Evolutionary conservation across 2,113 vertebrate genomes (phyloP).

Genomic region (Aythya baeri): DNA sequence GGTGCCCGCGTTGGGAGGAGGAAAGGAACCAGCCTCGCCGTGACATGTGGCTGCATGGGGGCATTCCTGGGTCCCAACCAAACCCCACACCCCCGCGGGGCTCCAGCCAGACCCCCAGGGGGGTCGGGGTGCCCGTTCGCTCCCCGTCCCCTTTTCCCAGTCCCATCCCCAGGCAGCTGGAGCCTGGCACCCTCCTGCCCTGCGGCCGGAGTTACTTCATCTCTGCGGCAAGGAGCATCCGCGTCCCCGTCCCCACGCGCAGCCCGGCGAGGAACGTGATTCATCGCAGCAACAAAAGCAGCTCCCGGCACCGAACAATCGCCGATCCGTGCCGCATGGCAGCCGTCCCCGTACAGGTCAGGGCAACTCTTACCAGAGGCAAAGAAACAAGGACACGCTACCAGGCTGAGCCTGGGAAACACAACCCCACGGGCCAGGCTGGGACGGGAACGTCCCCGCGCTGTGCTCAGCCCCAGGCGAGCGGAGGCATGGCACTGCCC

Average conservation of each 20-base stretch:
- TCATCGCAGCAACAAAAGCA: slow-evolving; percentile 1
- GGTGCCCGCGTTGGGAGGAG: fast-evolving
- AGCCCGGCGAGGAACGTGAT: background rate
- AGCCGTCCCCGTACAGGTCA: background rate
- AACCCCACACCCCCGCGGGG: background rate
- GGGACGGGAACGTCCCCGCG: fast-evolving
- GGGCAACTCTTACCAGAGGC: background rate
- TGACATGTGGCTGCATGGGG: background rate
- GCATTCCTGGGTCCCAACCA: background rate
- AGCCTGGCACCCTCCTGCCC: fast-evolving
- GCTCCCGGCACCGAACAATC: background rate
- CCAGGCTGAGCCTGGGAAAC: background rate
- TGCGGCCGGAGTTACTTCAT: background rate
- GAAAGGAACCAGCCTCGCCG: background rate
- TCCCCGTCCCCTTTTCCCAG: background rate
- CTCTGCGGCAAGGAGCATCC: background rate
- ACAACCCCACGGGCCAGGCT: background rate
- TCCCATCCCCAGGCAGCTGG: background rate
- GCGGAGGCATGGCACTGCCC: background rate
- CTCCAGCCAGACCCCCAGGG: background rate
- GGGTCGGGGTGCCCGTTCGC: background rate
- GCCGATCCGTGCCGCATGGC: background rate
- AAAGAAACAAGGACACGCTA: background rate
- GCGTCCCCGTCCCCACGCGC: background rate
- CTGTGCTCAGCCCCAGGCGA: fast-evolving